phyloP scores from a whole-genome alignment of 1,140 invertebrate genomes.

The Bilobella aurantiaca region DNA sequence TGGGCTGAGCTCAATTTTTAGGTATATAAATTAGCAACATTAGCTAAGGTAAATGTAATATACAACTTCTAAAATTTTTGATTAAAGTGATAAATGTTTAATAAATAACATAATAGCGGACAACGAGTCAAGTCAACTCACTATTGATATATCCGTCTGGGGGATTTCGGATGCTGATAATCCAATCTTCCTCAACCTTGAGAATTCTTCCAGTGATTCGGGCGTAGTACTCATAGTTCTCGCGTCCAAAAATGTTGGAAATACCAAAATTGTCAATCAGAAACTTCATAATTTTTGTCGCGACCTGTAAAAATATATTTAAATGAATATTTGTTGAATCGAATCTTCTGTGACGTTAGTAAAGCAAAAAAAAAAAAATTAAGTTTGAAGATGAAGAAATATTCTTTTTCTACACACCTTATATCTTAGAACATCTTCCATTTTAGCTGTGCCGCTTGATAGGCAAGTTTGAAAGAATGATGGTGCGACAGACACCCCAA shows the following conservation, averaged over 20 bases:
- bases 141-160: conserved; percentile 65
- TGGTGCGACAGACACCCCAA: conserved; percentile 83
- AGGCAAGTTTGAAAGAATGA: conserved; percentile 96
- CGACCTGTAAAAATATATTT: conserved; percentile 51
- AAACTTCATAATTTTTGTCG: conserved; percentile 86
- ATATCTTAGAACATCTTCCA: conserved; percentile 87
- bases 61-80: no score
- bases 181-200: conserved; percentile 86
- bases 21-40: no score
- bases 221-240: conserved; percentile 96
- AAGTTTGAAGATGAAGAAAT: background rate
- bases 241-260: conserved; percentile 83
- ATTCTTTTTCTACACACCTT: no score
- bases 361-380: conserved; percentile 11
- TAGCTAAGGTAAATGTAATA: no score
- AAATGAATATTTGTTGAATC: background rate
- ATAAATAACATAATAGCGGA: no score
- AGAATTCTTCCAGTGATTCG: conserved; percentile 83
- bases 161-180: conserved; percentile 83
- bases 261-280: conserved; percentile 94
- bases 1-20: no score
- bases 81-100: no score
- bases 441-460: conserved; percentile 75
- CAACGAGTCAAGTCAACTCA: conserved; percentile 43
- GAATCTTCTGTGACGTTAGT: background rate